These are phyloP conservation scores for Lacerta agilis DNA, from an alignment of 2,797 vertebrate species.

Conservation along the genomic window DNA sequence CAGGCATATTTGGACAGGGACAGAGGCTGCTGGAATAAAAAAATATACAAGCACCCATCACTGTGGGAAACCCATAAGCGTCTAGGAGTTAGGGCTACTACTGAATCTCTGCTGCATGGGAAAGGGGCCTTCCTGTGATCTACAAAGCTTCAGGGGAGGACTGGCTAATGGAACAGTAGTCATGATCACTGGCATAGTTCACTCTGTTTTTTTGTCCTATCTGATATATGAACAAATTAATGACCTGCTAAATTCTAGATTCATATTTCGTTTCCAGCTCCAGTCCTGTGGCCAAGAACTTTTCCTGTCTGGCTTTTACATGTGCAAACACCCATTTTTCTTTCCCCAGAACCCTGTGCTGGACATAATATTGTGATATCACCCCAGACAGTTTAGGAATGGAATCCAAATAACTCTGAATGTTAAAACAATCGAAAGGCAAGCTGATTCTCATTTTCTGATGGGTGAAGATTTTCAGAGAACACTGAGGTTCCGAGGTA, in stretches of 20 bases:
- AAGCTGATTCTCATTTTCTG: neutral
- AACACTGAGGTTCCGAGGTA: neutral
- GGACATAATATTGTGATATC: neutral
- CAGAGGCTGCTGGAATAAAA: neutral
- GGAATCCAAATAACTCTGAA: neutral
- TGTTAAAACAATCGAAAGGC: neutral
- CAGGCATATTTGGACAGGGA: neutral
- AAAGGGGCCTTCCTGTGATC: neutral
- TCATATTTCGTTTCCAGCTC: conserved; percentile 54
- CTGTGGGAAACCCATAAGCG: neutral
- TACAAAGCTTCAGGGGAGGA: neutral
- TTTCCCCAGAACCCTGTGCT: neutral
- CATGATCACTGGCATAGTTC: neutral
- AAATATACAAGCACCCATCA: neutral
- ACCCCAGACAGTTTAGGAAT: neutral
- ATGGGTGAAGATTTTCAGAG: neutral
- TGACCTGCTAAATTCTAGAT: conserved; percentile 46
- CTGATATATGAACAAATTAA: neutral
- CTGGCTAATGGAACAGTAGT: neutral
- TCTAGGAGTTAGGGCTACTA: neutral
- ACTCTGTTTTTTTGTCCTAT: neutral
- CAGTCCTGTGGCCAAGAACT: conserved; percentile 44
- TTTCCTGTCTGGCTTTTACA: neutral
- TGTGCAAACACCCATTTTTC: neutral
- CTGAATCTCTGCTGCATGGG: neutral